Conservation (phyloP, 2,113 vertebrate species). For the Eulemur macaco region DNA sequence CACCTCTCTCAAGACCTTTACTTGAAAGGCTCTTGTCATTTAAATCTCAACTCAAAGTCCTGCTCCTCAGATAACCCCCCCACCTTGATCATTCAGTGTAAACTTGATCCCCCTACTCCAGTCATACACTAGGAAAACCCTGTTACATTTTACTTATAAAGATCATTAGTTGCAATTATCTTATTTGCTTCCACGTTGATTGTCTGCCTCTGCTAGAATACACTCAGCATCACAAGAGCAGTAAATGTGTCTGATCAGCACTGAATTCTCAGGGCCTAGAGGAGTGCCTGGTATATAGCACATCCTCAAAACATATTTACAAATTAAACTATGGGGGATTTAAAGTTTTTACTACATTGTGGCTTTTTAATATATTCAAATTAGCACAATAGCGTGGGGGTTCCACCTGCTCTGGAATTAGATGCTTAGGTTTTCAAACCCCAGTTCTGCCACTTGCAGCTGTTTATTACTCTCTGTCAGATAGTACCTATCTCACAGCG, state of each 20-base stretch:
- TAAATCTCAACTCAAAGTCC: background rate
- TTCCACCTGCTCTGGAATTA: background rate
- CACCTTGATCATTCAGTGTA: background rate
- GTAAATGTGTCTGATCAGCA: background rate
- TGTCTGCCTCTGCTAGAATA: background rate
- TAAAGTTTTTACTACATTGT: background rate
- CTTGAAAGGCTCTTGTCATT: background rate
- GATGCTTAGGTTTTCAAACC: background rate
- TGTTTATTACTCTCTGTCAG: background rate
- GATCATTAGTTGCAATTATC: background rate
- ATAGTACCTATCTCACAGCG: background rate
- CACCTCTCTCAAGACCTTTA: background rate
- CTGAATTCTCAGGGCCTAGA: background rate
- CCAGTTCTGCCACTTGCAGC: background rate
- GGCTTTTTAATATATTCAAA: background rate
- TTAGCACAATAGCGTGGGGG: background rate
- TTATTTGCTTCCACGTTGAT: background rate
- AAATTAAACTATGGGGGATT: background rate
- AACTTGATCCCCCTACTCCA: background rate
- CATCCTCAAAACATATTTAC: background rate
- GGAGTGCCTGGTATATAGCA: background rate
- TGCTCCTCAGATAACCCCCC: background rate
- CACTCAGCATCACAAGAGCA: background rate
- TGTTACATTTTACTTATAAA: background rate
- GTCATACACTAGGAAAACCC: background rate